Conservation (phyloP, 1,140 invertebrate species). For the Drosophila lacteicornis region DNA sequence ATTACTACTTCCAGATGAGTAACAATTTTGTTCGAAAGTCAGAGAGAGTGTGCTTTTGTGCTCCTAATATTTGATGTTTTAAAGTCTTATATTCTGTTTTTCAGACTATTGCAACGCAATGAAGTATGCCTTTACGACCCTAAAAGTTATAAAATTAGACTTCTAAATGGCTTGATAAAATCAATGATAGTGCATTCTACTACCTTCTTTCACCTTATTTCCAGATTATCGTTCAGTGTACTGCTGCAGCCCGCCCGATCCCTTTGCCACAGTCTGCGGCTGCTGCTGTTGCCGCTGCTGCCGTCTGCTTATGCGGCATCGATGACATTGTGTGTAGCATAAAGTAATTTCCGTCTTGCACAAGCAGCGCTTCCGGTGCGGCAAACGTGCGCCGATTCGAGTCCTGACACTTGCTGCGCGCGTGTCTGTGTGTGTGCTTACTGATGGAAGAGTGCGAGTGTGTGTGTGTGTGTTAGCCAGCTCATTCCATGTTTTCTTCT, state of each 20-base stretch:
- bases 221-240: background rate
- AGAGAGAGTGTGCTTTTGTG: too few relatives aligned
- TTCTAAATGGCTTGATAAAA: background rate
- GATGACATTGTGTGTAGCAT: slow-evolving; percentile 84
- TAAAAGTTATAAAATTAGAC: too few relatives aligned
- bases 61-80: too few relatives aligned
- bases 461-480: slow-evolving; percentile 49
- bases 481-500: slow-evolving; percentile 52
- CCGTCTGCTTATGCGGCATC: slow-evolving; percentile 79
- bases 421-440: slow-evolving; percentile 18
- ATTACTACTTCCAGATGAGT: too few relatives aligned
- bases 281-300: slow-evolving; percentile 36
- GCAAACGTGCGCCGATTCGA: slow-evolving; percentile 73
- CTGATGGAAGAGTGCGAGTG: slow-evolving; percentile 3
- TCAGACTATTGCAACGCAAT: too few relatives aligned
- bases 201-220: background rate
- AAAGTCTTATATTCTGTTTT: too few relatives aligned
- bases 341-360: slow-evolving; percentile 84
- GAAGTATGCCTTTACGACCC: too few relatives aligned
- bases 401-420: slow-evolving; percentile 75
- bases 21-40: too few relatives aligned
- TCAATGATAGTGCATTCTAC: background rate
- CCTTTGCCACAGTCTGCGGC: slow-evolving; percentile 25
- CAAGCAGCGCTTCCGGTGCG: slow-evolving; percentile 82
- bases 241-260: background rate